Evolutionary conservation across 2,113 vertebrate species (phyloP), one percentile per base, ranked within the genome.

Genomic region (Psettodes erumei): DNA sequence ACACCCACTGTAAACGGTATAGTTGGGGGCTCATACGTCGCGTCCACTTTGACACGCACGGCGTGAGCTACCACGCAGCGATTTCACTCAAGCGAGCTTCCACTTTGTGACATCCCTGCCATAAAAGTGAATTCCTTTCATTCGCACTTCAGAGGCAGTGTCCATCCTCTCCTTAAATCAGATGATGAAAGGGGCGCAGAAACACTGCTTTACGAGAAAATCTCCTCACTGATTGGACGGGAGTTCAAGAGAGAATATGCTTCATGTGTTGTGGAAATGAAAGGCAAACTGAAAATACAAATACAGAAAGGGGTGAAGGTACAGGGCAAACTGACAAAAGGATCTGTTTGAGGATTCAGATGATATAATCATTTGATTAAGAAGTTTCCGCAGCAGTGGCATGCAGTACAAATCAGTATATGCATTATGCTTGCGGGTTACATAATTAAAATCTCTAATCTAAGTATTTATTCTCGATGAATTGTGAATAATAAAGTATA

Each of bases 41-140:
- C 32, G 11, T 43, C 35, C 63, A 55, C 68, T 65, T 59, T 45
- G 38, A 72, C 55, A 66, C 50, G 27, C 10, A 19, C 35, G 35
- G 6, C 23, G 12, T 53, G n/a, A 40, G 15, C 3, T 60, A 16
- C 15, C 33, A 42, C n/a, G 37, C 21, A n/a, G 13, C 23, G 37
- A 18, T 72, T 30, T 25, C n/a, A 51, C 40, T 3, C 19, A 55
- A 61, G 43, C 33, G 50, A 27, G 63, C 23, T 25, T 38, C 18
- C 15, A 60, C 33, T 58, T 38, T 35, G 27, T 50, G 48, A 71
- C 33, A 42, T 18, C 30, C 16, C 27, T 66, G 16, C 7, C 53
- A 63, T 63, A 58, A 51, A 54, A 71, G 67, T 23, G 11, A n/a
- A 43, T 23, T 21, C 19, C 25, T 50, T 51, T 54, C 5, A 63